These are phyloP conservation scores for Phalanger gymnotis DNA, from an alignment of 2,797 vertebrate species.

Conservation along the genomic window DNA sequence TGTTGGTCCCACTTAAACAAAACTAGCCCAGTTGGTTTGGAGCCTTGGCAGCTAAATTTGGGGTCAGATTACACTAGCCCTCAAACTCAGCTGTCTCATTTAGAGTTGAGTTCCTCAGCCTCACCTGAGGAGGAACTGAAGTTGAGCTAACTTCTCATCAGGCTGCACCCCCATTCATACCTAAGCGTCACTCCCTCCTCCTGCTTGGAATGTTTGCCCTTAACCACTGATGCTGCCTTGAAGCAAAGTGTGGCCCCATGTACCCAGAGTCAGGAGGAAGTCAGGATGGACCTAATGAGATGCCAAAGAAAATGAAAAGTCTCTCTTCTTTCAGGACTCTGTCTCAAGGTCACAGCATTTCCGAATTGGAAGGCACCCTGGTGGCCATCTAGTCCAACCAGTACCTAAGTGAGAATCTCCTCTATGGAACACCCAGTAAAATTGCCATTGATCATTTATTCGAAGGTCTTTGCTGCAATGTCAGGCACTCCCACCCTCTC, in stretches of 20 bases:
- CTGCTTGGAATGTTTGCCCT: conserved; percentile 4
- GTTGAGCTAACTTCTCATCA: conserved; percentile 59
- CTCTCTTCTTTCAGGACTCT: conserved; percentile 30
- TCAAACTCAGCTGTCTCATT: conserved; percentile 60
- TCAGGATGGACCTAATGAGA: neutral
- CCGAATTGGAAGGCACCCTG: neutral
- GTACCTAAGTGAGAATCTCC: neutral
- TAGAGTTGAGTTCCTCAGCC: conserved; percentile 46
- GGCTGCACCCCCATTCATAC: conserved; percentile 34
- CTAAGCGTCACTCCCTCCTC: neutral
- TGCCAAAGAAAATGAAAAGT: neutral
- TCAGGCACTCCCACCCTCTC: neutral
- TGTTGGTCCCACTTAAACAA: conserved; percentile 9
- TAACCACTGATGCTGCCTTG: neutral
- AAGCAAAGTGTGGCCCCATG: conserved; percentile 13
- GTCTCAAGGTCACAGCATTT: neutral
- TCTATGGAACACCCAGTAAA: neutral
- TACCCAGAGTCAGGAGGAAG: neutral
- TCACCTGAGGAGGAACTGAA: conserved; percentile 13
- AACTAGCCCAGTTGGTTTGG: conserved; percentile 5
- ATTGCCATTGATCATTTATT: neutral
- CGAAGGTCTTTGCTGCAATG: neutral
- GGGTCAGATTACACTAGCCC: neutral
- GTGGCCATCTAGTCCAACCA: neutral
- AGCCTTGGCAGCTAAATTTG: conserved; percentile 3